phyloP scores from a whole-genome alignment of 2,888 invertebrate species.

The Amblyteles armatorius region DNA sequence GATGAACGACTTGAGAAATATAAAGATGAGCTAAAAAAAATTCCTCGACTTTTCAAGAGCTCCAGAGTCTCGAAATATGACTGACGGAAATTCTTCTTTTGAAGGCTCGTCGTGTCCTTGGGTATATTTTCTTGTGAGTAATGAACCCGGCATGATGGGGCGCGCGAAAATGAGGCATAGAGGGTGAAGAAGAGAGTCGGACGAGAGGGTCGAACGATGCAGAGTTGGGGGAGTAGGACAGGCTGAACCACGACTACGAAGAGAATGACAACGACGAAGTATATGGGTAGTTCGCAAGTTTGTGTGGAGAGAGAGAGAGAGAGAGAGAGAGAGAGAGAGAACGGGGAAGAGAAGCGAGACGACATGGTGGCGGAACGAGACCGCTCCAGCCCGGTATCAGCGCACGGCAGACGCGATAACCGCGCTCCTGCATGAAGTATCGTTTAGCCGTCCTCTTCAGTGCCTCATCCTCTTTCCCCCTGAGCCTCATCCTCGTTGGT shows the following conservation, averaged over 20 bases:
- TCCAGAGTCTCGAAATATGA: neutral
- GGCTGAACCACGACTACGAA: conserved; percentile 37
- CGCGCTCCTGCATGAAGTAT: conserved; percentile 76
- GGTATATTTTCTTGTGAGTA: conserved; percentile 73
- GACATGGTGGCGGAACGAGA: conserved; percentile 39
- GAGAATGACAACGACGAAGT: conserved; percentile 57
- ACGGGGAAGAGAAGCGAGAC: conserved; percentile 37
- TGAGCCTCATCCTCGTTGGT: conserved; percentile 26
- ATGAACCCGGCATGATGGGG: conserved; percentile 71
- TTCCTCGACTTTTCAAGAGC: conserved; percentile 19
- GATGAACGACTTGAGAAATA: neutral
- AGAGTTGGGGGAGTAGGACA: conserved; percentile 44
- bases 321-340: conserved; percentile 10
- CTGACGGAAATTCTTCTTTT: conserved; percentile 31
- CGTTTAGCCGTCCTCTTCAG: conserved; percentile 73
- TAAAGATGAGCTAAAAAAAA: neutral
- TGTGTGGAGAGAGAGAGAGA: conserved; percentile 26
- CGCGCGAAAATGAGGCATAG: conserved; percentile 69
- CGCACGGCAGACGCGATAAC: conserved; percentile 78
- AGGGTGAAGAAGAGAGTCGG: conserved; percentile 37
- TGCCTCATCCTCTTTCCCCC: conserved; percentile 58
- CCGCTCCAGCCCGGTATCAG: conserved; percentile 73
- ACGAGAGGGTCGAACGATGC: conserved; percentile 27
- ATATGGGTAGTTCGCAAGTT: conserved; percentile 43
- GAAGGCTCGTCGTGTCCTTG: conserved; percentile 31